phyloP scores from a whole-genome alignment of 2,797 vertebrate genomes.

The Poecilia velifera region DNA sequence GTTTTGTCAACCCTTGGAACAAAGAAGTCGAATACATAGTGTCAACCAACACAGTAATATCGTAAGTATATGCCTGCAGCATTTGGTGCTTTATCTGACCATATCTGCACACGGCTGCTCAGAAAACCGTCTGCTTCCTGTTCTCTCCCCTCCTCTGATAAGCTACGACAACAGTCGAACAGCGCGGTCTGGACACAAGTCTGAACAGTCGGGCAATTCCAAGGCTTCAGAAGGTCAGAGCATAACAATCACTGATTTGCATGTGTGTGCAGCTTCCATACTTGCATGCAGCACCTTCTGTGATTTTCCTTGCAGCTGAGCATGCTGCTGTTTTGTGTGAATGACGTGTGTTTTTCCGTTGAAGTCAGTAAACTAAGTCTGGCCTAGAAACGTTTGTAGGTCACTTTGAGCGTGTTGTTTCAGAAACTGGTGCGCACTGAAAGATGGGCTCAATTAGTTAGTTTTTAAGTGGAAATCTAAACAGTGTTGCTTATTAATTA shows the following conservation, averaged over 20 bases:
- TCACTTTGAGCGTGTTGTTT: not conserved
- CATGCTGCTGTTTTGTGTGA: not conserved
- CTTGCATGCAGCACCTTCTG: not conserved
- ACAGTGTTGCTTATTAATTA: not conserved
- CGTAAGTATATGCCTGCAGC: constrained; percentile 84
- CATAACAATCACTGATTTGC: not conserved
- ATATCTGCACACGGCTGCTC: not conserved
- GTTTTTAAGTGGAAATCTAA: not conserved
- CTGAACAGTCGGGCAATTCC: constrained; percentile 69
- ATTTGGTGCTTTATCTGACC: not conserved
- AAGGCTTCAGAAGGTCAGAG: constrained; percentile 77
- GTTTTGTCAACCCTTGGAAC: constrained; percentile 98
- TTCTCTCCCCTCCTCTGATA: constrained; percentile 14
- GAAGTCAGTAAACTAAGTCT: not conserved
- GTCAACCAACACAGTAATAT: constrained; percentile 93
- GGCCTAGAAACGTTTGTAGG: constrained; percentile 2
- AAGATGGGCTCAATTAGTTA: not conserved
- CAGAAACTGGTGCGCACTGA: not conserved
- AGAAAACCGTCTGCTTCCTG: not conserved
- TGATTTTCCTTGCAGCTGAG: not conserved
- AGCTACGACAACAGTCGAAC: constrained; percentile 69
- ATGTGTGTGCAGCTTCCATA: not conserved
- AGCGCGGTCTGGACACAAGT: constrained; percentile 70
- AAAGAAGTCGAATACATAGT: constrained; percentile 98
- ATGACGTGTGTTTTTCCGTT: constrained; percentile 8